These are phyloP conservation scores for Trichonephila clavipes DNA, from an alignment of 1,140 invertebrate species.

Conservation along the genomic window DNA sequence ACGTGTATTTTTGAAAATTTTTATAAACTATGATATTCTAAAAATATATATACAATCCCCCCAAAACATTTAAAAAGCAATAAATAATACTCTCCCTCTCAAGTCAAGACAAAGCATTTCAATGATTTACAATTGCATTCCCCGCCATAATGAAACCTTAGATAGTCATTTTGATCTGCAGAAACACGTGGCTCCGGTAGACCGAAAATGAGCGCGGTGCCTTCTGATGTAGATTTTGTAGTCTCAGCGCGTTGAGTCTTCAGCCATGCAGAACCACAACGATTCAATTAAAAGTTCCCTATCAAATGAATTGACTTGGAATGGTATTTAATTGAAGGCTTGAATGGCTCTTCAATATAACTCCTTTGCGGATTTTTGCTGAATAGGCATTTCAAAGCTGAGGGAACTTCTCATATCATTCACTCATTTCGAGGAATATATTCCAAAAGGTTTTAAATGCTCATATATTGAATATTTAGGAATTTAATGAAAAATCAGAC, in stretches of 20 bases:
- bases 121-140: background rate
- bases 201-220: background rate
- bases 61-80: too few species aligned
- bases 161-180: background rate
- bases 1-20: too few species aligned
- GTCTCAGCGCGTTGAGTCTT: background rate
- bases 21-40: too few species aligned
- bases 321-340: constrained; percentile 38
- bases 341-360: background rate
- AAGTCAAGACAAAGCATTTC: background rate
- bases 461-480: background rate
- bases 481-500: background rate
- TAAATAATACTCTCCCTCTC: background rate
- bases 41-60: too few species aligned
- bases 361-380: constrained; percentile 21
- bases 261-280: background rate
- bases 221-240: constrained; percentile 20
- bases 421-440: background rate
- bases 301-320: background rate
- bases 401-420: constrained; percentile 15
- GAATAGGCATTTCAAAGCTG: background rate
- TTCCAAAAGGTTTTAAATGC: background rate
- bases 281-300: constrained; percentile 26
- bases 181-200: background rate
- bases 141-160: background rate